phyloP scores from a whole-genome alignment of 2,113 vertebrate species.

The Nyctibius bracteatus region DNA sequence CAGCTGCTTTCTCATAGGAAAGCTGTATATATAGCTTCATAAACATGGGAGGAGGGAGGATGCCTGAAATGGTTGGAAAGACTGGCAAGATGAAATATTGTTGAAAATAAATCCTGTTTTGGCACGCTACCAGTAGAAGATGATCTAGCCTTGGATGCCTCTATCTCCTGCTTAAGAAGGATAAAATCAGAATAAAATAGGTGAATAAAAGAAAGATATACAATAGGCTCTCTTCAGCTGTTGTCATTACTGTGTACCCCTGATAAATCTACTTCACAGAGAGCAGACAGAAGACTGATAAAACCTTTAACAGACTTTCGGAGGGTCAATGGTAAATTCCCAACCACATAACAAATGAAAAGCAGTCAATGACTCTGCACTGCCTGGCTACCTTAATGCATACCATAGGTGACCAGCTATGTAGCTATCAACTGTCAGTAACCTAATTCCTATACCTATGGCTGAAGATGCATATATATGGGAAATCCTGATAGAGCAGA shows the following conservation, averaged over 20 bases:
- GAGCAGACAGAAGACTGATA: not conserved
- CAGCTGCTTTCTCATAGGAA: conserved; percentile 42
- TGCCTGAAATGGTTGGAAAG: conserved; percentile 22
- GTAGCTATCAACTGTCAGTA: not conserved
- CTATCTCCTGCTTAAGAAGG: not conserved
- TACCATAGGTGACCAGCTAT: not conserved
- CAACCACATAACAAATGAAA: not conserved
- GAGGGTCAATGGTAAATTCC: not conserved
- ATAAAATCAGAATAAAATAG: not conserved
- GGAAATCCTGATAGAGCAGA: not conserved
- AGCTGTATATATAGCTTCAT: conserved; percentile 26
- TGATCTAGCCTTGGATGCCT: not conserved
- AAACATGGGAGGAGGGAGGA: not conserved
- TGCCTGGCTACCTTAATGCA: not conserved
- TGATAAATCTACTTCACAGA: not conserved
- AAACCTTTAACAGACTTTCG: not conserved
- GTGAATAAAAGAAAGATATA: not conserved
- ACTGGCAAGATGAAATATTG: conserved; percentile 38
- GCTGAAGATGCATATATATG: not conserved
- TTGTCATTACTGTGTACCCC: not conserved
- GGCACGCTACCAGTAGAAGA: conserved; percentile 2
- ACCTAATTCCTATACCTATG: not conserved
- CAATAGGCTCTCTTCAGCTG: not conserved
- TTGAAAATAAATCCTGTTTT: conserved; percentile 53
- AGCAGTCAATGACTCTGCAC: not conserved